Base-by-base conservation (phyloP, 2,797 vertebrate genomes). In the Spinus olivaceus region DNA sequence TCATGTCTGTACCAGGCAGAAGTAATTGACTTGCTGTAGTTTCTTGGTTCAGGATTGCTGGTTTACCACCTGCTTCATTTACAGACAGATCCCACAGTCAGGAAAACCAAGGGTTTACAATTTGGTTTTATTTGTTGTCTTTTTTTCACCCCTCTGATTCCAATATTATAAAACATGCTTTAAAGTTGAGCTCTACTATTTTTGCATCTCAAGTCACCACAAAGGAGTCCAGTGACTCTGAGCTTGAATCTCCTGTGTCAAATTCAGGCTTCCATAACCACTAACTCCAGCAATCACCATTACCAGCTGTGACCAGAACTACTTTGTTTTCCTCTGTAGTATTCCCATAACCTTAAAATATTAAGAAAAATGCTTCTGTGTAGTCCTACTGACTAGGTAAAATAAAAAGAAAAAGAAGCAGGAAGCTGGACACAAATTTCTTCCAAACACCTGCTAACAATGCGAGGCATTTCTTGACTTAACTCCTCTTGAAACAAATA, bases 31-130 rank as follows among this genome's bases (percentile, higher is more conserved):
- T 77, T 57, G 21, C 33, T 92, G 60, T 8, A 44, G 37, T 63
- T 89, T 37, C 44, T 51, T 66, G 9, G 22, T 91, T 77, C 67
- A 73, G 20, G 22, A 46, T 67, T 86, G 35, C 20, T 0, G 0
- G 14, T 67, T 85, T 76, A 56, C 49, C 56, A 71, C n/a, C 28
- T 80, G 35, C 46, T 80, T 77, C 51, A 57, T 54, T 74, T 90
- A 23, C 53, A 65, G 37, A 30, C 41, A 24, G 37, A 84, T 14
- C 56, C 28, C 33, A 37, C 6, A 44, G 27, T 32, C 42, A 69
- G n/a, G 11, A 6, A 44, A 83, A 61, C 17, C 44, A 67, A 71
- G 4, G 14, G 15, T 60, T 72, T 63, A 66, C 13, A 61, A 8
- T 53, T n/a, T 41, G 14, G 2, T 10, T 47, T 84, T 63, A 18